Conservation (phyloP, 1,140 invertebrate species). For the Nasonia giraulti region DNA sequence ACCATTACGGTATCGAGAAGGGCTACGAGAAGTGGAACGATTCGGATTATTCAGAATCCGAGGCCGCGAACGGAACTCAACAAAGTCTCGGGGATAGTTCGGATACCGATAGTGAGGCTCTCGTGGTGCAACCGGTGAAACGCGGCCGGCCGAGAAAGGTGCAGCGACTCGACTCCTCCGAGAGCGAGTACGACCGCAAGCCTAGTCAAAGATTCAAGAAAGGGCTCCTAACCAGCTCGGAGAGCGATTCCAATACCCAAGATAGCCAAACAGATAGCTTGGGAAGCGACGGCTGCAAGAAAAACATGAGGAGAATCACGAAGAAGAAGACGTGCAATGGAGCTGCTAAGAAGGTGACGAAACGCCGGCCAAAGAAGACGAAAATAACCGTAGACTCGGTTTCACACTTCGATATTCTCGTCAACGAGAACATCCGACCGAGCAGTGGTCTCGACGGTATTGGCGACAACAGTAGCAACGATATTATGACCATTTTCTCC, state of each 20-base stretch:
- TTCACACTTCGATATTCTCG: constrained; percentile 69
- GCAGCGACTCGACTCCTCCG: constrained; percentile 70
- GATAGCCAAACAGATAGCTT: constrained; percentile 72
- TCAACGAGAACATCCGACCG: constrained; percentile 66
- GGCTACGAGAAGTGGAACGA: constrained; percentile 75
- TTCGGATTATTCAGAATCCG: constrained; percentile 68
- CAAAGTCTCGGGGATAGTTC: constrained; percentile 68
- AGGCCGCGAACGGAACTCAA: constrained; percentile 61
- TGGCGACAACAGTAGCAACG: constrained; percentile 67
- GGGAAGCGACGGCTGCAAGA: constrained; percentile 69
- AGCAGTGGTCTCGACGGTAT: constrained; percentile 66
- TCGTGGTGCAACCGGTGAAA: constrained; percentile 59
- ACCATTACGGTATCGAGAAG: constrained; percentile 76
- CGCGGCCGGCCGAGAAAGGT: constrained; percentile 63
- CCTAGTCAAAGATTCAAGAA: constrained; percentile 63
- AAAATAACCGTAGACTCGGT: constrained; percentile 65
- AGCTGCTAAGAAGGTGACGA: constrained; percentile 31
- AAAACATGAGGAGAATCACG: constrained; percentile 55
- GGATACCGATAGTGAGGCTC: constrained; percentile 68
- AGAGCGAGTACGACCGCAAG: constrained; percentile 73
- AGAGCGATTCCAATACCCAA: constrained; percentile 73
- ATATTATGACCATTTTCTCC: constrained; percentile 70
- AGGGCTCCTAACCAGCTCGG: constrained; percentile 64
- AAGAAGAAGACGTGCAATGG: constrained; percentile 34
- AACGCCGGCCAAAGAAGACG: constrained; percentile 59